Evolutionary conservation across 2,888 invertebrate genomes (phyloP).

Genomic region (Stenchaetothrips biformis): DNA sequence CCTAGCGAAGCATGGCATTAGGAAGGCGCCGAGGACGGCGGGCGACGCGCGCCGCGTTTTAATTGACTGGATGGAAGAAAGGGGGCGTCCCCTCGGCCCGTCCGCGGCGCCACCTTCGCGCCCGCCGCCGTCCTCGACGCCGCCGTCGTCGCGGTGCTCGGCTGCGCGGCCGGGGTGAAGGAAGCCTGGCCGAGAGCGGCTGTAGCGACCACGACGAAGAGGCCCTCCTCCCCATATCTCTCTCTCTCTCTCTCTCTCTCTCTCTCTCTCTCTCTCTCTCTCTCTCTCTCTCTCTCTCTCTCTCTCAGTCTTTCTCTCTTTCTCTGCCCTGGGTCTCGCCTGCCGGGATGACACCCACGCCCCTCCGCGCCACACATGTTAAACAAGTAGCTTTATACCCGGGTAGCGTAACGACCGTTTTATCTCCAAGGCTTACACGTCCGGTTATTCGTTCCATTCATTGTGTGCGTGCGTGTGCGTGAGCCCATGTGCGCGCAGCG

Average conservation of each 20-base stretch:
- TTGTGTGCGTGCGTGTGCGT: neutral
- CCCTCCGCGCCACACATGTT: no score
- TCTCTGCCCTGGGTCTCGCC: constrained; percentile 21
- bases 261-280: constrained; percentile 28
- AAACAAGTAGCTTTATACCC: no score
- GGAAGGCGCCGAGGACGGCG: neutral
- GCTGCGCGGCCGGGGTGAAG: no score
- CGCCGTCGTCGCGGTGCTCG: no score
- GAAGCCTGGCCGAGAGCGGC: no score
- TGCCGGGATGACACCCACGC: neutral
- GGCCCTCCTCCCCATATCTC: constrained; percentile 27
- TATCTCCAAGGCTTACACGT: neutral
- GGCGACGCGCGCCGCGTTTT: neutral
- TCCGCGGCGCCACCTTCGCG: no score
- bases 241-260: constrained; percentile 29
- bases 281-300: constrained; percentile 29
- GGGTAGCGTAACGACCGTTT: no score
- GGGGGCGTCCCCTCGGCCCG: neutral
- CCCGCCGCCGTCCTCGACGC: no score
- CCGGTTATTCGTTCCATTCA: neutral
- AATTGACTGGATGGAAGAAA: neutral
- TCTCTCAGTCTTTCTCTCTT: constrained; percentile 29
- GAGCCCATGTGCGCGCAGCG: neutral
- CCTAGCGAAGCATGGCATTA: neutral
- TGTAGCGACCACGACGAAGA: neutral